Base-by-base conservation (phyloP, 2,888 invertebrate genomes). In the Pristionchus entomophagus region DNA sequence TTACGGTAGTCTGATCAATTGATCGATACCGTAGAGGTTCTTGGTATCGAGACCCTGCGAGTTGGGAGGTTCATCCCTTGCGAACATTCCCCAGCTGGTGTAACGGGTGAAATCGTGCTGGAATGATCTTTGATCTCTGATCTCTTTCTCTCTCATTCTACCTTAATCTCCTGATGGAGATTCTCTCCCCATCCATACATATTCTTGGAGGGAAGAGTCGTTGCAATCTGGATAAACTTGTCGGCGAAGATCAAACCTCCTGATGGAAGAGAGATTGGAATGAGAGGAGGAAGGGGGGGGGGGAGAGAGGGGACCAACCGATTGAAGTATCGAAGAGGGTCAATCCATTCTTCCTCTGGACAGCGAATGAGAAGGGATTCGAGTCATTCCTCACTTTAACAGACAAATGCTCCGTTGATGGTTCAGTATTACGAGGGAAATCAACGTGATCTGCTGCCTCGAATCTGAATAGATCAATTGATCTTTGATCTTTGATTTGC, bases 141-240 rank as follows among this genome's bases (percentile, higher is more conserved):
- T 35, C 51, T n/a, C n/a, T n/a, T 14, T 38, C 22, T 29, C 5
- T 5, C 10, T 19, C 69, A 26, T 29, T 29, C 41, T 56, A 91
- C 92, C 88, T 90, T 91, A 69, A 93, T 84, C 12, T 86, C 88
- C 80, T 92, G 90, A 88, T 93, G 93, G 12, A 89, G 89, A 77
- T 92, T 89, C 86, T 93, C 93, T 53, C 93, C 93, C 88, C 92
- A 92, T 41, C 93, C 93, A 86, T 92, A 93, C 87, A 93, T 90
- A 53, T 91, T 89, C 81, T 91, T 88, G 41, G 91, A 90, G 3
- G 93, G 91, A 19, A 92, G 87, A 78, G 89, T 89, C 0, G 92
- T 91, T 26, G 92, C 92, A 41, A 93, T 91, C 86, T 93, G 93
- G 84, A 93, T 91, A 87, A 91, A 93, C 78, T 92, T 88, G 77